Evolutionary conservation across 2,797 vertebrate species (phyloP).

Genomic region (Cottoperca gobio): DNA sequence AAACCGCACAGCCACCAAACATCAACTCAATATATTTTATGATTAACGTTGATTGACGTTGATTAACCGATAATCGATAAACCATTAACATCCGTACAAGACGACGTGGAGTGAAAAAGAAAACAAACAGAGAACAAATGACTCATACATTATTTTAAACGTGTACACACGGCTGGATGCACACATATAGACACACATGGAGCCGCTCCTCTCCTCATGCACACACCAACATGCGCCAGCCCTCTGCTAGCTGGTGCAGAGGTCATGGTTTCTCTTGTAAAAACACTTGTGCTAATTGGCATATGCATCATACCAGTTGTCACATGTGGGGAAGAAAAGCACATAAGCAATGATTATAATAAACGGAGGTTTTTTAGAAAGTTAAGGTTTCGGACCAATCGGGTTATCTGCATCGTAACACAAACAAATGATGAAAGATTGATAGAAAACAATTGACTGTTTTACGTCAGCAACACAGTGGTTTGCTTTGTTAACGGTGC

Average conservation of each 20-base stretch:
- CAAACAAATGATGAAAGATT: conserved; percentile 38
- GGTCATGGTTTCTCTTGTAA: conserved; percentile 56
- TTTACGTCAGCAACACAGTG: conserved; percentile 31
- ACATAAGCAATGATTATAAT: conserved; percentile 29
- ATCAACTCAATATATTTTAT: too few species aligned
- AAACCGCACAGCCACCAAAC: background rate
- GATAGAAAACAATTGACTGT: conserved; percentile 22
- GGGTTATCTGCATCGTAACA: conserved; percentile 34
- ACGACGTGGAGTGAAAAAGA: conserved; percentile 4
- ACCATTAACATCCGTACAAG: background rate
- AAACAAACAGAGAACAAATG: conserved; percentile 27
- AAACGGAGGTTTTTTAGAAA: background rate
- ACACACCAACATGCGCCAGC: conserved; percentile 44
- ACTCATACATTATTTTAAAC: conserved; percentile 25
- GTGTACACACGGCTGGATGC: background rate
- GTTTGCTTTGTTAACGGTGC: conserved; percentile 36
- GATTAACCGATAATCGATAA: too few species aligned
- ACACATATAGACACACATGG: background rate
- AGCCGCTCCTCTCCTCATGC: background rate
- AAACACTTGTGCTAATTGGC: conserved; percentile 65
- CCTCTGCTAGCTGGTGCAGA: conserved; percentile 46
- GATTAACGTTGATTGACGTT: too few species aligned
- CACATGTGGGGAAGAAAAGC: conserved; percentile 31
- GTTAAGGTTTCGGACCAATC: conserved; percentile 13
- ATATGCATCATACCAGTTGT: conserved; percentile 44